These are phyloP conservation scores for Amphipyra tragopoginis DNA, from an alignment of 2,888 invertebrate genomes.

Conservation along the genomic window DNA sequence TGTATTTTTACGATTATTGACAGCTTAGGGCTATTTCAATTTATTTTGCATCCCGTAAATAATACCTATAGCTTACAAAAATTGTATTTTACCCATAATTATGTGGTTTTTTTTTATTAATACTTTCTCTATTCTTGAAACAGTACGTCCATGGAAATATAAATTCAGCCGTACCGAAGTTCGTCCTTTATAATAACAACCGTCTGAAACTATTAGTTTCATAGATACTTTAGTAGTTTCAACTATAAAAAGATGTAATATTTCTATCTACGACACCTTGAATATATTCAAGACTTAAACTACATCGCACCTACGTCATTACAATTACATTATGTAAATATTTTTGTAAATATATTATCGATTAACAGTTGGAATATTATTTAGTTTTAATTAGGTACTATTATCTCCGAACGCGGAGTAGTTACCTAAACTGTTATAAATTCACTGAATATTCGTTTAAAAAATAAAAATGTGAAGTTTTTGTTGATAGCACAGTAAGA, in stretches of 20 bases:
- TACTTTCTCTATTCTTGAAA: background rate
- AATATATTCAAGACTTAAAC: conserved; percentile 36
- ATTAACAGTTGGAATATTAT: conserved; percentile 41
- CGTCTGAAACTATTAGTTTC: conserved; percentile 37
- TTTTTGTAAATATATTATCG: conserved; percentile 61
- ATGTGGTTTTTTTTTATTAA: too few relatives aligned
- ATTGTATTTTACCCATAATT: too few relatives aligned
- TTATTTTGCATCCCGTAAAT: too few relatives aligned
- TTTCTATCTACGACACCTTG: conserved; percentile 21
- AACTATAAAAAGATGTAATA: conserved; percentile 20
- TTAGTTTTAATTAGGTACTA: conserved; percentile 55
- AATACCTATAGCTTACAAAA: too few relatives aligned
- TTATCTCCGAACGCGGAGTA: conserved; percentile 43
- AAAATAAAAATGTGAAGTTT: conserved; percentile 50
- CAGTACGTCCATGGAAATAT: conserved; percentile 47
- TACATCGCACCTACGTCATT: conserved; percentile 37
- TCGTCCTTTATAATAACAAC: conserved; percentile 46
- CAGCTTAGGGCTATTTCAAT: too few relatives aligned
- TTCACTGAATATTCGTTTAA: conserved; percentile 51
- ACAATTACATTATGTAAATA: conserved; percentile 57
- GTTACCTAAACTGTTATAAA: conserved; percentile 57
- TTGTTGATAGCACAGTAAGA: conserved; percentile 63
- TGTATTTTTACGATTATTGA: background rate
- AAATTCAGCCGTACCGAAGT: conserved; percentile 48
- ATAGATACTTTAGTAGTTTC: conserved; percentile 27